Evolutionary conservation across 2,797 vertebrate genomes (phyloP), one percentile per base, ranked within the genome.

Genomic region (Uromys caudimaculatus): DNA sequence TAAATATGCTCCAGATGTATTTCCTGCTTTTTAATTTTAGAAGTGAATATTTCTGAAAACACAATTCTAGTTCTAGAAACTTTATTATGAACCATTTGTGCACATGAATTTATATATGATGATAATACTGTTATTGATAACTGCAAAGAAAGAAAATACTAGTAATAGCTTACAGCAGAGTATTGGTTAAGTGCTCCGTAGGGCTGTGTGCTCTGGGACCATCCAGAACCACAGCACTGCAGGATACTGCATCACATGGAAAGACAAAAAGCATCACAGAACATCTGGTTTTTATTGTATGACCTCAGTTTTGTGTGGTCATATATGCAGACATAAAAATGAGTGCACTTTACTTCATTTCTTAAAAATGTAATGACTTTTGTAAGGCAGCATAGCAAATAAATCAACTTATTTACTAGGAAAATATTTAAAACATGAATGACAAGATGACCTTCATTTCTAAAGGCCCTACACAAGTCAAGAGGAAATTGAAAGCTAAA

Each of bases 381-480:
- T 24, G 0, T 88, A 23, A 89, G 35, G 10, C 17, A 89, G 16
- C 52, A 19, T 92, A n/a, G 52, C 23, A 84, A 89, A 89, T 3
- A 71, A n/a, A 67, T 92, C 81, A 60, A 82, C 32, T 86, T n/a
- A 77, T 94, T 82, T 76, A 90, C 52, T 87, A 27, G 54, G 50
- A 91, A 95, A 84, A 52, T 67, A 73, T 32, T 89, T 93, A 54
- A 94, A 92, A n/a, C n/a, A 67, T 47, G 60, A 84, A 17, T 83
- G 29, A 75, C 54, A 85, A 81, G 38, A 90, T 64, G 44, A 32
- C 24, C 38, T 78, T 95, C 13, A 73, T 90, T 89, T 95, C 60
- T 92, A 85, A 96, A 93, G 27, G 93, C 23, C 23, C 84, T 50
- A 54, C 87, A 94, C 6, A 95, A 92, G 60, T 93, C 52, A 93